These are phyloP conservation scores for Drosophila atripex DNA, from an alignment of 2,888 invertebrate genomes.

Conservation along the genomic window DNA sequence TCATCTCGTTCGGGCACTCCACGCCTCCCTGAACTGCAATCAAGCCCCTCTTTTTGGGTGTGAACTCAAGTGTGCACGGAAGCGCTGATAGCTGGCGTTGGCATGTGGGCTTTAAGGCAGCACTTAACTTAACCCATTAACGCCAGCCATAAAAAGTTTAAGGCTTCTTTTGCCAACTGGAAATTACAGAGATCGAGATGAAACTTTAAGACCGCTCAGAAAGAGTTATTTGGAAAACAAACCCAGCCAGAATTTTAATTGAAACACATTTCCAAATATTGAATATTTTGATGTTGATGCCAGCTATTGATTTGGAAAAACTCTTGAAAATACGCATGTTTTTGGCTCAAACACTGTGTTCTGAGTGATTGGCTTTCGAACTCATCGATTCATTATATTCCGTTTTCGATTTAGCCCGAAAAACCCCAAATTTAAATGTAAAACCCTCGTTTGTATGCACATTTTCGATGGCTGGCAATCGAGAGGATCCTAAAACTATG, in stretches of 20 bases:
- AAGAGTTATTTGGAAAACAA: background rate
- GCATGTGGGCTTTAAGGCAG: slow-evolving; percentile 66
- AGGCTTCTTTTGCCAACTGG: slow-evolving; percentile 15
- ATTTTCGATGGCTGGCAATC: slow-evolving; percentile 56
- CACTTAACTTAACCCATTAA: slow-evolving; percentile 70
- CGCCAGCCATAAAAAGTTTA: slow-evolving; percentile 36
- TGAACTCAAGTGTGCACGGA: slow-evolving; percentile 68
- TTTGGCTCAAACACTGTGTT: slow-evolving; percentile 4
- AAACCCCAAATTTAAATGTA: slow-evolving; percentile 23
- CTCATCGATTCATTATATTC: slow-evolving; percentile 53
- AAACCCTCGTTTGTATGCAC: slow-evolving; percentile 26
- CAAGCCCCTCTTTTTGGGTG: slow-evolving; percentile 36
- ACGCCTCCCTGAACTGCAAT: slow-evolving; percentile 4
- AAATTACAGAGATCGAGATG: background rate
- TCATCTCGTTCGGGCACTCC: background rate
- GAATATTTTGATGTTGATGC: background rate
- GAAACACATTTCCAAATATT: background rate
- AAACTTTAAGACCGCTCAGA: background rate
- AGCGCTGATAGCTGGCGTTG: slow-evolving; percentile 64
- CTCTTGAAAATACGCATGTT: background rate
- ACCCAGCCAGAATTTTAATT: background rate
- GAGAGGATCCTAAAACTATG: slow-evolving; percentile 63
- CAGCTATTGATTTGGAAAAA: background rate
- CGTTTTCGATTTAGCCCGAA: slow-evolving; percentile 19
- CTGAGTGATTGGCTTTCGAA: slow-evolving; percentile 44